phyloP scores from a whole-genome alignment of 2,797 vertebrate genomes.

The Anguilla marmorata region DNA sequence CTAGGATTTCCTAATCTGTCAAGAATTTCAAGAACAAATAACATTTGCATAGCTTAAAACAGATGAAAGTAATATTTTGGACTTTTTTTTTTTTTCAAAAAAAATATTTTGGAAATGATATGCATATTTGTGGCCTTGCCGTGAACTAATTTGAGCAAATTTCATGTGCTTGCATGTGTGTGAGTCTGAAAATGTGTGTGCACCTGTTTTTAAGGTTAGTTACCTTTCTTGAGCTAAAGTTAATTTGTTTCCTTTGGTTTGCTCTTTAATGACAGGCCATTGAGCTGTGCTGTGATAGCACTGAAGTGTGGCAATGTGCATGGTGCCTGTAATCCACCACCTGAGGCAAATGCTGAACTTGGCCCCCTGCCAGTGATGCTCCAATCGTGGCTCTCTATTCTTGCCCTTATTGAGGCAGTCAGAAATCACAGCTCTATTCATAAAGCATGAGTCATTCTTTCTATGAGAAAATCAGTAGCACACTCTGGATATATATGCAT shows the following conservation, averaged over 20 bases:
- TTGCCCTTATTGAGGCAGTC: not conserved
- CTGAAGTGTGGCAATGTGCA: not conserved
- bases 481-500: not conserved
- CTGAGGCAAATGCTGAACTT: not conserved
- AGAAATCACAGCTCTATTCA: not conserved
- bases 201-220: not conserved
- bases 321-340: not conserved
- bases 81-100: not conserved
- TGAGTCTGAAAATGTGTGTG: not conserved
- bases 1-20: not conserved
- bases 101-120: not conserved
- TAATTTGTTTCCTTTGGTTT: slow-evolving; percentile 5
- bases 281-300: not conserved
- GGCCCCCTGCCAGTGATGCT: not conserved
- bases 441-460: not conserved
- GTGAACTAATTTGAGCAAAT: not conserved
- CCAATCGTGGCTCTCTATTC: not conserved
- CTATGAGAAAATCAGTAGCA: not conserved
- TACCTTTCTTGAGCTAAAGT: not conserved
- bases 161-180: not conserved
- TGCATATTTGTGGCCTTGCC: not conserved
- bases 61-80: not conserved
- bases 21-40: not conserved
- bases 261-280: not conserved
- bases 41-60: not conserved